phyloP scores from a whole-genome alignment of 2,797 vertebrate species.

The Enteromius fasciolatus region DNA sequence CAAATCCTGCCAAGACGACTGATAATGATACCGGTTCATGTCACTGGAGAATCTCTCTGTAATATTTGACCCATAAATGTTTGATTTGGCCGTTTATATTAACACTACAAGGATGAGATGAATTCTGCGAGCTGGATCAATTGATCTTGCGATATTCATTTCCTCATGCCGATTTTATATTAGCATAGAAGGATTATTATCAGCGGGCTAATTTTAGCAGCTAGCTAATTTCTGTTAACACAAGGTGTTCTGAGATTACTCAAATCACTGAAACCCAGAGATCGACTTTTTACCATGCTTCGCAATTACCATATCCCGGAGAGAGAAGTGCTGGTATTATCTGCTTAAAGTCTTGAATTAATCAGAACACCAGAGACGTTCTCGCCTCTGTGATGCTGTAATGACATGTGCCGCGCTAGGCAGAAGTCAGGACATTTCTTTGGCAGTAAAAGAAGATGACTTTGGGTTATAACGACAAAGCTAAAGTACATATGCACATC shows the following conservation, averaged over 20 bases:
- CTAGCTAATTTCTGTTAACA: conserved; percentile 32
- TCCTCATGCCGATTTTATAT: conserved; percentile 48
- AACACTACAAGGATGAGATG: conserved; percentile 56
- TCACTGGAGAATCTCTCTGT: background rate
- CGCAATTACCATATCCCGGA: conserved; percentile 33
- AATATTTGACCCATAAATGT: conserved; percentile 62
- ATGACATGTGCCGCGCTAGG: background rate
- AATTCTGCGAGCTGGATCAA: conserved; percentile 56
- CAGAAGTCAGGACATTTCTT: background rate
- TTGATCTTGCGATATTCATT: conserved; percentile 53
- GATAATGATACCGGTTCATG: conserved; percentile 1
- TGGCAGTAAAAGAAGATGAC: background rate
- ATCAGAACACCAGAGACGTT: conserved; percentile 36
- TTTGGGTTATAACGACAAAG: background rate
- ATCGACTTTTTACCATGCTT: conserved; percentile 45
- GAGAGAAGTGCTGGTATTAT: conserved; percentile 35
- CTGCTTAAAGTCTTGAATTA: conserved; percentile 42
- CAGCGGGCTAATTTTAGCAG: conserved; percentile 50
- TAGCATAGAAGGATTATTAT: conserved; percentile 49
- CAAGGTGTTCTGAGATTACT: conserved; percentile 39
- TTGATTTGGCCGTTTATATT: conserved; percentile 60
- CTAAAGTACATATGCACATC: background rate
- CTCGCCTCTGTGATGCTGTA: background rate
- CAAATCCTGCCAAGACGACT: conserved; percentile 9
- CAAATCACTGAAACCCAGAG: conserved; percentile 26